Base-by-base conservation (phyloP, 1,140 invertebrate species). In the Tetragnatha versicolor region DNA sequence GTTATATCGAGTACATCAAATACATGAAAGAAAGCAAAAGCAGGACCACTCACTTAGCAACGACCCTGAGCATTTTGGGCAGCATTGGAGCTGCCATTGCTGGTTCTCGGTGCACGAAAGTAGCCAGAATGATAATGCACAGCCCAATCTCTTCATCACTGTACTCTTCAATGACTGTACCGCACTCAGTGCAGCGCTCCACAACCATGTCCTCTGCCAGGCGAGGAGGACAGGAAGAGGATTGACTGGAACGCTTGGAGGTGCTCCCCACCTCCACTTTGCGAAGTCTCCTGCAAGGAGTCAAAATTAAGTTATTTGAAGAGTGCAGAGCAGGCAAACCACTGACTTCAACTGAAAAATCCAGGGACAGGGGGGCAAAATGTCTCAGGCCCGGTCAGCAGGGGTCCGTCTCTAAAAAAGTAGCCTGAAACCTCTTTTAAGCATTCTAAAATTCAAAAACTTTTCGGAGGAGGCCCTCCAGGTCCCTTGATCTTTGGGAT, bases 141-240 rank as follows among this genome's bases (percentile, higher is more conserved):
- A 98, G 88, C 0, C 95, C 96, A 42, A 99, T 88, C 85, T 98
- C 97, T 85, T 99, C 97, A 85, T 99, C 97, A 81, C 93, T 95
- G 85, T 98, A 99, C 83, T 96, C 92, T 88, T 99, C 97, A 81
- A 93, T 90, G 1, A 92, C 84, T 68, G 90, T 89, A 49, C 81
- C 84, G 83, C 89, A 89, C 79, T 86, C 85, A 12, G 83, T 82
- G 82, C 89, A 89, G 17, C 85, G 80, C 42, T 86, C 79, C 53
- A 72, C 60, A 9, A 84, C 76, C 61, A 58, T 77, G 31, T 82
- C 78, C 20, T 83, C 80, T 29, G 45, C 49, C 27, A 51, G 39
- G 39, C 78, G 80, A 5, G 61, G 53, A 33, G 53, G 55, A 14
- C 77, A 72, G 5, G 70, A 63, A 25, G 69, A 70, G 17, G 60